phyloP scores from a whole-genome alignment of 2,888 invertebrate species.

The Tyria jacobaeae region DNA sequence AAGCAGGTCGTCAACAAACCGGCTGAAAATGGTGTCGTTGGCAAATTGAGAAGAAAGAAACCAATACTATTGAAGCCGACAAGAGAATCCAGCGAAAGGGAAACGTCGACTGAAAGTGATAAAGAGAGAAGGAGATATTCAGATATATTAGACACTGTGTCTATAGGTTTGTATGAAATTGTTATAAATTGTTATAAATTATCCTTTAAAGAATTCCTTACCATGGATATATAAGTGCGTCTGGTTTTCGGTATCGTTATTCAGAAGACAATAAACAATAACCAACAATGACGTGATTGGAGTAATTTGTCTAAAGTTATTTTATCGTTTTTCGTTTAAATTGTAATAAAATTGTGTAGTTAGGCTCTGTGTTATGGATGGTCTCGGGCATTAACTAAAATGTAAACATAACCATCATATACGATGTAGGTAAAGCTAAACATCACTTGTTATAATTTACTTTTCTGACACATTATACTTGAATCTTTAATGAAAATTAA shows the following conservation, averaged over 20 bases:
- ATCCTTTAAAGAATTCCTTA: conserved; percentile 52
- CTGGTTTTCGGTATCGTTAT: conserved; percentile 36
- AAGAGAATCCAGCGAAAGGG: conserved; percentile 80
- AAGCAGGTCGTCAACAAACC: conserved; percentile 72
- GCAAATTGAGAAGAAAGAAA: conserved; percentile 78
- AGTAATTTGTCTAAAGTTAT: conserved; percentile 23
- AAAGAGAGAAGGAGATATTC: conserved; percentile 80
- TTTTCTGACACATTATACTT: neutral
- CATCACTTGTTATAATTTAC: neutral
- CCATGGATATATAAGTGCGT: conserved; percentile 46
- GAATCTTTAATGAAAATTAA: too few species aligned
- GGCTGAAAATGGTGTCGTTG: conserved; percentile 72
- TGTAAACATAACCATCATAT: too few species aligned
- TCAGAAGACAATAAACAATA: conserved; percentile 22
- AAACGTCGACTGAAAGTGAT: conserved; percentile 81
- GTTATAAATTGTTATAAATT: conserved; percentile 1
- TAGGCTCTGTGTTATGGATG: neutral
- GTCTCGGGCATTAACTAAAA: conserved; percentile 20
- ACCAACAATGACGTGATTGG: conserved; percentile 39
- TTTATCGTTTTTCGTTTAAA: conserved; percentile 24
- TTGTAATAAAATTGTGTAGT: conserved; percentile 4
- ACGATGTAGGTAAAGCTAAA: too few species aligned
- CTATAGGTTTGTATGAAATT: conserved; percentile 67
- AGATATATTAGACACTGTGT: conserved; percentile 80
- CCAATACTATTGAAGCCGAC: conserved; percentile 73